Evolutionary conservation across 1,140 invertebrate genomes (phyloP).

Genomic region (Anoplophora glabripennis): DNA sequence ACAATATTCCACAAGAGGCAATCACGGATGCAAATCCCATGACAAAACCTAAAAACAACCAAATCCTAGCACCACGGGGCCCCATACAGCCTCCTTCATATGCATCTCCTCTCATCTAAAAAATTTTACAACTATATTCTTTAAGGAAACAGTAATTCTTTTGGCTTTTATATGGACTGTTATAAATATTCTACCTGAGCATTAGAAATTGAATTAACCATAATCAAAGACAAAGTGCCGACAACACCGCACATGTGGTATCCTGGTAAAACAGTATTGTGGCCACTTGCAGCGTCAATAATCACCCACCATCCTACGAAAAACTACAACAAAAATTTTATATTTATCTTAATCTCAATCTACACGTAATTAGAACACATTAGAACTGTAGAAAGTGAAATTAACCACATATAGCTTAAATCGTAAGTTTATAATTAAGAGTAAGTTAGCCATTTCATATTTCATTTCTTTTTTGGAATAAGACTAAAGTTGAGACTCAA

Average conservation of each 20-base stretch:
- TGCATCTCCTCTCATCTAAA: constrained; percentile 73
- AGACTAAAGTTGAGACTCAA: too few relatives aligned
- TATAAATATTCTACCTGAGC: constrained; percentile 64
- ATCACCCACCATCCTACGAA: constrained; percentile 97
- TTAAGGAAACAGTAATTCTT: neutral
- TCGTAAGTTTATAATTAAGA: constrained; percentile 29
- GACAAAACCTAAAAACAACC: constrained; percentile 95
- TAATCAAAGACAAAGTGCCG: constrained; percentile 90
- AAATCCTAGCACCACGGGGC: constrained; percentile 84
- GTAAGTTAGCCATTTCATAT: too few relatives aligned
- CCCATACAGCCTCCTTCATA: constrained; percentile 87
- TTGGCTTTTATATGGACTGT: neutral
- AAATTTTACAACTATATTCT: constrained; percentile 1
- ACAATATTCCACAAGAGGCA: constrained; percentile 93
- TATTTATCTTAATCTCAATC: too few relatives aligned
- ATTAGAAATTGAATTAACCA: constrained; percentile 97
- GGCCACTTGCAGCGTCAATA: constrained; percentile 86
- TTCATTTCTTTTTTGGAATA: too few relatives aligned
- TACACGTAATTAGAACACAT: too few relatives aligned
- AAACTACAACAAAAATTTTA: constrained; percentile 75
- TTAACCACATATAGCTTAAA: constrained; percentile 34
- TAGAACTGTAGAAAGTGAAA: constrained; percentile 4
- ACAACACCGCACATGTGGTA: constrained; percentile 94
- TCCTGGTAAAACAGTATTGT: constrained; percentile 69
- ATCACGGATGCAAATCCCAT: constrained; percentile 94